These are phyloP conservation scores for Bombus pyrosoma DNA, from an alignment of 1,140 invertebrate genomes.

Conservation along the genomic window DNA sequence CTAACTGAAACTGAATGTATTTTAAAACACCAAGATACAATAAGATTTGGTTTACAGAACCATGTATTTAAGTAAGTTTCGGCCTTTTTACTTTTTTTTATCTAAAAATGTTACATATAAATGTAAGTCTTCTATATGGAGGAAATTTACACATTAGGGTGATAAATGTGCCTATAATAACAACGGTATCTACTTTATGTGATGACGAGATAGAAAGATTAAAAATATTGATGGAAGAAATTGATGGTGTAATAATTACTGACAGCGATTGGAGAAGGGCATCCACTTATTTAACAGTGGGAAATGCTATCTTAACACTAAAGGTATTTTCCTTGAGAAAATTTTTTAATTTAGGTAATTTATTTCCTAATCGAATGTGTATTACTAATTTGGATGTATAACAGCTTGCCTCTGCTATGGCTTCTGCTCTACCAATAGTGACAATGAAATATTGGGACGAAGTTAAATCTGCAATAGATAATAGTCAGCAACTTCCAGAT, in stretches of 20 bases:
- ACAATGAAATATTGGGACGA: constrained; percentile 85
- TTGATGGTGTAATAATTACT: constrained; percentile 51
- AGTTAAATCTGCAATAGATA: constrained; percentile 78
- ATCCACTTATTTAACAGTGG: constrained; percentile 85
- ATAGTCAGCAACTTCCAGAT: constrained; percentile 6
- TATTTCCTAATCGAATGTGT: neutral
- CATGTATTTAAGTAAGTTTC: constrained; percentile 56
- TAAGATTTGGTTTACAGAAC: constrained; percentile 64
- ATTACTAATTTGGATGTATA: neutral
- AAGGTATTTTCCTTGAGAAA: constrained; percentile 82
- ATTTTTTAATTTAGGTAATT: neutral
- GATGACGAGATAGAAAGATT: constrained; percentile 34
- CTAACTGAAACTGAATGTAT: constrained; percentile 31
- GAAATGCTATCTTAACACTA: constrained; percentile 86
- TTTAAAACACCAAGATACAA: constrained; percentile 49
- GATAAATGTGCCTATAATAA: constrained; percentile 46
- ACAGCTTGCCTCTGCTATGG: constrained; percentile 85
- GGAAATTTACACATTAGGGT: constrained; percentile 46
- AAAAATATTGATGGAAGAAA: constrained; percentile 14
- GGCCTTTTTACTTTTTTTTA: neutral
- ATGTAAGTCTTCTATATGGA: neutral
- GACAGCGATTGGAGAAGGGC: constrained; percentile 25
- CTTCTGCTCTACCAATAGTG: constrained; percentile 85
- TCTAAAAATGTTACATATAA: neutral
- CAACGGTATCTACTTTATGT: constrained; percentile 44